These are phyloP conservation scores for Antechinus stuartii DNA, from an alignment of 2,113 vertebrate species.

Conservation along the genomic window DNA sequence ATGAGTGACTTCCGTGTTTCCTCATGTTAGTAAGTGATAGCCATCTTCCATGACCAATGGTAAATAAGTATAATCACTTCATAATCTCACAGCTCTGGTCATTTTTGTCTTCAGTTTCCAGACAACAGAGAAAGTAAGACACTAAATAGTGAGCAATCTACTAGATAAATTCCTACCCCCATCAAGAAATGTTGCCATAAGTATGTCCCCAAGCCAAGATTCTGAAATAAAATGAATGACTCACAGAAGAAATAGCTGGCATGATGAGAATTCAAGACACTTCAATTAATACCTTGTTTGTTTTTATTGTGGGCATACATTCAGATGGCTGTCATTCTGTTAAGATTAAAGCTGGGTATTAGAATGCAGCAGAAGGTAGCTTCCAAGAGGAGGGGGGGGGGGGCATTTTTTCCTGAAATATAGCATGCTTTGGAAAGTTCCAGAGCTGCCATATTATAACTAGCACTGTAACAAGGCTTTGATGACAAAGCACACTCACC, in stretches of 20 bases:
- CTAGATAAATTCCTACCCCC: not conserved
- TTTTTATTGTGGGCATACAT: not conserved
- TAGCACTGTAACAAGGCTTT: not conserved
- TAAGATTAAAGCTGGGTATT: not conserved
- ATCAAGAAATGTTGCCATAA: not conserved
- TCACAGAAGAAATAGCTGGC: conserved; percentile 53
- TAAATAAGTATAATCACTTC: not conserved
- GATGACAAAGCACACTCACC: not conserved
- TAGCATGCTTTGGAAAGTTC: not conserved
- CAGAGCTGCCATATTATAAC: not conserved
- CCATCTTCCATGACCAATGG: not conserved
- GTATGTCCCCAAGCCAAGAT: not conserved
- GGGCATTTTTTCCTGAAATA: not conserved
- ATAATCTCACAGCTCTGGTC: not conserved
- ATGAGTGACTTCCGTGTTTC: not conserved
- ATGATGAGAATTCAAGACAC: conserved; percentile 47
- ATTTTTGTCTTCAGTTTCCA: not conserved
- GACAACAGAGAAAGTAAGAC: not conserved
- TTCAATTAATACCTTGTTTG: conserved; percentile 55
- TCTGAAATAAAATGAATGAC: conserved; percentile 40
- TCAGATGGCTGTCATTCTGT: not conserved
- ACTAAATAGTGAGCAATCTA: not conserved
- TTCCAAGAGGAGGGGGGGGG: not conserved
- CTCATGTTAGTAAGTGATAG: not conserved
- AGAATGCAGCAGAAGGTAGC: not conserved